phyloP scores from a whole-genome alignment of 2,797 vertebrate genomes.

The Chelon labrosus region DNA sequence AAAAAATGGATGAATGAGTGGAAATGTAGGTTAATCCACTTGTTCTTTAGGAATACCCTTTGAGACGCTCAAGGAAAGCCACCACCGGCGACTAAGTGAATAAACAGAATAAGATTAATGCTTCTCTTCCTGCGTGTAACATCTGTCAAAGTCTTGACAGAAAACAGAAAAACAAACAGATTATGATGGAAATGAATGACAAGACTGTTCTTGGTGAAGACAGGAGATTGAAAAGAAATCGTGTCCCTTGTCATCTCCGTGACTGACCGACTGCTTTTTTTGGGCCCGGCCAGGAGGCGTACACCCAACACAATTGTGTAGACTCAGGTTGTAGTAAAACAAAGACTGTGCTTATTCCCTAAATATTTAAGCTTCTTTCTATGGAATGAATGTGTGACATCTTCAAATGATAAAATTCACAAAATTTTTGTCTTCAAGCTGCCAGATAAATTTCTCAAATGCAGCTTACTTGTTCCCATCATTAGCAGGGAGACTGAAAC shows the following conservation, averaged over 20 bases:
- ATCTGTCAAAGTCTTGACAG: conserved; percentile 36
- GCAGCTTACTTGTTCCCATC: no score
- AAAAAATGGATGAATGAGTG: background rate
- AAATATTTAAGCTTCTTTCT: no score
- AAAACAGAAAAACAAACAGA: conserved; percentile 37
- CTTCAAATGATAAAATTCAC: no score
- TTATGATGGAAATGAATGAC: conserved; percentile 59
- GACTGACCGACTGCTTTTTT: no score
- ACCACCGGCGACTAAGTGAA: conserved; percentile 11
- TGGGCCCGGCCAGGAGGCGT: no score
- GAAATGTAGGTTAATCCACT: background rate
- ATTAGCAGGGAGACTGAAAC: no score
- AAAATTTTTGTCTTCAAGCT: conserved; percentile 6
- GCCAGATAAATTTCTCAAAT: no score
- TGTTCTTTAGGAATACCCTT: background rate
- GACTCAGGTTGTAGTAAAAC: no score
- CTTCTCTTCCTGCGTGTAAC: conserved; percentile 18
- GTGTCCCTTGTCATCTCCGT: conserved; percentile 24
- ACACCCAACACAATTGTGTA: no score
- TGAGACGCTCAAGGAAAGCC: conserved; percentile 1
- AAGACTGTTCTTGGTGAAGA: conserved; percentile 32
- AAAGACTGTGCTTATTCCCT: no score
- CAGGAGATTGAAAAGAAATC: conserved; percentile 56
- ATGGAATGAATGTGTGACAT: no score
- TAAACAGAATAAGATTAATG: conserved; percentile 17